Base-by-base conservation (phyloP, 92 coral and sea anemone species). In the Muricea muricata region DNA sequence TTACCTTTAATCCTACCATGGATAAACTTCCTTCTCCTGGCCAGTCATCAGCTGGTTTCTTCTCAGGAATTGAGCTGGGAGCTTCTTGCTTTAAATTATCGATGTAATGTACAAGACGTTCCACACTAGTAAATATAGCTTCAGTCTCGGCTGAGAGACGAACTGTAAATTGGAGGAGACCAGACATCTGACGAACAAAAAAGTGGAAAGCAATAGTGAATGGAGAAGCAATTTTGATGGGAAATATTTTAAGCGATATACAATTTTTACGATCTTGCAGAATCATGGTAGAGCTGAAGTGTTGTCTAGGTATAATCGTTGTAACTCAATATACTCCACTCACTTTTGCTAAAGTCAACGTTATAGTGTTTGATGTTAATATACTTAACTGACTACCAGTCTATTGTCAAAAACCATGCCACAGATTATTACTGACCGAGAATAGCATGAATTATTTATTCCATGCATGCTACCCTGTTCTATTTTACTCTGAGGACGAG, bases 101-200 rank as follows among this genome's bases (percentile, higher is more conserved):
- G 67, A 93, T 93, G 82, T 94, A 94, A 66, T 93, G 90, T 50
- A 73, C 71, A 42, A 94, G 92, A 86, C 98, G 91, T 75, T 94
- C 98, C 31, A 94, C 97, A 61, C 98, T 90, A 11, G 98, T 94
- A 73, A 94, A 94, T 73, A 94, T 87, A 23, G 98, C 90, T 79
- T 94, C 98, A n/a, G 94, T 89, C 81, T 94, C 98, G 24, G 98
- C 93, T 52, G 93, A 84, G 84, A 91, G 86, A 32, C 98, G 94
- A 4, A 94, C 97, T 15, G 98, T 94, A 90, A 94, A 94, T 79
- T 94, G 98, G 76, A 94, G 87, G 54, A 93, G 75, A 61, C 91
- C 93, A 24, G 98, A 91, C 69, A 89, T 85, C 98, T 94, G 84
- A 47, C 29, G 5, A 73, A 41, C 39, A 79, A 77, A 30, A n/a